Evolutionary conservation across 2,113 vertebrate genomes (phyloP).

Genomic region (Ornithorhynchus anatinus): DNA sequence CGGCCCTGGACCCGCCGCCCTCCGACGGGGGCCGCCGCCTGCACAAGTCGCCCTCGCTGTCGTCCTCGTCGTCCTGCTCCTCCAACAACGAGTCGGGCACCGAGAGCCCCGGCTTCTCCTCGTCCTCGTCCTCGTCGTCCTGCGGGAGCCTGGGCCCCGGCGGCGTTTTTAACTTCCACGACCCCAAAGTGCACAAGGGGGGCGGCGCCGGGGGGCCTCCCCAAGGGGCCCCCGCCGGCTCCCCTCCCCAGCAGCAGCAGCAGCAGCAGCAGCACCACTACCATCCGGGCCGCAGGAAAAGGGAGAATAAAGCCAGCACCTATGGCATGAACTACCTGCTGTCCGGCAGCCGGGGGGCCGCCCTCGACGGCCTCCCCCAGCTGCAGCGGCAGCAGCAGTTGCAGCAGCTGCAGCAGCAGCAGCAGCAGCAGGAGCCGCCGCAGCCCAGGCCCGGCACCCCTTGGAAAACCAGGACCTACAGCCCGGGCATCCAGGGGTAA

Average conservation of each 20-base stretch:
- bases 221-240: slow-evolving; percentile 64
- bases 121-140: slow-evolving; percentile 71
- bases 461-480: slow-evolving; percentile 92
- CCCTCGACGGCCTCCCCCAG: slow-evolving; percentile 48
- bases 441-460: slow-evolving; percentile 82
- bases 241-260: slow-evolving; percentile 50
- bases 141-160: slow-evolving; percentile 60
- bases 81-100: slow-evolving; percentile 77
- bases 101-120: slow-evolving; percentile 78
- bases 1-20: slow-evolving; percentile 70
- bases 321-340: slow-evolving; percentile 95
- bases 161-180: slow-evolving; percentile 69
- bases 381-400: slow-evolving; percentile 50
- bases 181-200: slow-evolving; percentile 72
- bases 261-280: slow-evolving; percentile 76
- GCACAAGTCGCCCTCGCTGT: slow-evolving; percentile 79
- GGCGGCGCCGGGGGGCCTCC: slow-evolving; percentile 72
- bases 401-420: slow-evolving; percentile 37
- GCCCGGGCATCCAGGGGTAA: slow-evolving; percentile 91
- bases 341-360: slow-evolving; percentile 74
- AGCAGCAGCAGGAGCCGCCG: slow-evolving; percentile 45
- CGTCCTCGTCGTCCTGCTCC: slow-evolving; percentile 81
- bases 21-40: slow-evolving; percentile 67
- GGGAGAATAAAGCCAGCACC: slow-evolving; percentile 97
- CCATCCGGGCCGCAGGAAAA: slow-evolving; percentile 92